Evolutionary conservation across 2,113 vertebrate species (phyloP).

Genomic region (Odobenus rosmarus): DNA sequence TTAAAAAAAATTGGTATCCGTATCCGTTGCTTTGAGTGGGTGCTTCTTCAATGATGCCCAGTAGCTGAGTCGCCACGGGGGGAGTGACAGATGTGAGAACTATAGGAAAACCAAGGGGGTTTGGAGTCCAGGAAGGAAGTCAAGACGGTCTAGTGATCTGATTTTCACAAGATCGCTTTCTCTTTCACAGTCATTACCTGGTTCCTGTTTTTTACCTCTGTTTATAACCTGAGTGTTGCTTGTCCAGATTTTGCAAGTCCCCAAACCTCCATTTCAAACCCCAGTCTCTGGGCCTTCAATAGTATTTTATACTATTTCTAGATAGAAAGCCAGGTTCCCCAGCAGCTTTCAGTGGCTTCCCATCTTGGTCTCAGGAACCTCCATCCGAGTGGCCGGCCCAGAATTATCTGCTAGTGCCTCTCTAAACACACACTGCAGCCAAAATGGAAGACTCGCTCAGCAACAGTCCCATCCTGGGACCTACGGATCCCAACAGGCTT

Average conservation of each 20-base stretch:
- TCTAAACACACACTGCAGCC: not conserved
- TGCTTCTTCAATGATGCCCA: not conserved
- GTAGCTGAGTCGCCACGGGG: not conserved
- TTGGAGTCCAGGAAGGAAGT: not conserved
- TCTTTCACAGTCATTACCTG: not conserved
- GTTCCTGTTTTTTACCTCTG: not conserved
- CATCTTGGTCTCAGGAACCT: not conserved
- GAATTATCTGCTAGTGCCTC: not conserved
- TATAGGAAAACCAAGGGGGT: not conserved
- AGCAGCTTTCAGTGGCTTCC: not conserved
- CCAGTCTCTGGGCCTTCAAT: not conserved
- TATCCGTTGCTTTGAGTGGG: not conserved
- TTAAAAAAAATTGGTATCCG: too few relatives aligned
- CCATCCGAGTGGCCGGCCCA: not conserved
- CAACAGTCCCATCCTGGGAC: too few relatives aligned
- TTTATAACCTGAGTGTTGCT: not conserved
- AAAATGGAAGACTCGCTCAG: not conserved
- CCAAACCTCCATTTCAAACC: not conserved
- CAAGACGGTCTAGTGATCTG: not conserved
- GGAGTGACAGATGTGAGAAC: not conserved
- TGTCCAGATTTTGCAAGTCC: not conserved
- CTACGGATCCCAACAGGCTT: fast-evolving
- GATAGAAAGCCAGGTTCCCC: not conserved
- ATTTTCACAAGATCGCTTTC: not conserved
- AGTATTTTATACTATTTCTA: not conserved